Evolutionary conservation across 2,888 invertebrate genomes (phyloP).

Genomic region (Cheilosia vernalis): DNA sequence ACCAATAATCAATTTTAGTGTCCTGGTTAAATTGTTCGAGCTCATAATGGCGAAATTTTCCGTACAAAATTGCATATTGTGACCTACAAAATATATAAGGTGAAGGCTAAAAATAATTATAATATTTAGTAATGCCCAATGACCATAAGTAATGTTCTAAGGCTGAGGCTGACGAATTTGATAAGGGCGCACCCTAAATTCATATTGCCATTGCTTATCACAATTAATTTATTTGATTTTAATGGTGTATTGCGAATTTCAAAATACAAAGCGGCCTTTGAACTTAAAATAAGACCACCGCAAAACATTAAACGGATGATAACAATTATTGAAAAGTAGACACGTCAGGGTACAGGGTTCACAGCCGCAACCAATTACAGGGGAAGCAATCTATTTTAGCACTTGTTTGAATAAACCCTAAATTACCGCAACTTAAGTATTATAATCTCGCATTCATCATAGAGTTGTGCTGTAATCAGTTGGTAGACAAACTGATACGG

Average conservation of each 20-base stretch:
- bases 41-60: too few species aligned
- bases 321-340: too few species aligned
- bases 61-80: too few species aligned
- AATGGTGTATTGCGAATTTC: not conserved
- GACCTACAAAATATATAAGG: too few species aligned
- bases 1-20: too few species aligned
- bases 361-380: too few species aligned
- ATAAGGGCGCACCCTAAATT: not conserved
- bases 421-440: not conserved
- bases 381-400: not conserved
- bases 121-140: too few species aligned
- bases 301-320: not conserved
- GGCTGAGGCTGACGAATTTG: not conserved
- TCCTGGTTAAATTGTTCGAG: too few species aligned
- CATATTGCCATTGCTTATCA: not conserved
- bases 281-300: not conserved
- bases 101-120: too few species aligned
- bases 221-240: not conserved
- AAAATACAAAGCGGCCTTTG: not conserved
- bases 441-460: not conserved
- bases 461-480: not conserved
- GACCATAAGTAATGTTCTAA: not conserved
- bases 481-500: not conserved
- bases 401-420: not conserved
- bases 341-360: too few species aligned